Base-by-base conservation (phyloP, 1,140 invertebrate genomes). In the Neocloeon triangulifer region DNA sequence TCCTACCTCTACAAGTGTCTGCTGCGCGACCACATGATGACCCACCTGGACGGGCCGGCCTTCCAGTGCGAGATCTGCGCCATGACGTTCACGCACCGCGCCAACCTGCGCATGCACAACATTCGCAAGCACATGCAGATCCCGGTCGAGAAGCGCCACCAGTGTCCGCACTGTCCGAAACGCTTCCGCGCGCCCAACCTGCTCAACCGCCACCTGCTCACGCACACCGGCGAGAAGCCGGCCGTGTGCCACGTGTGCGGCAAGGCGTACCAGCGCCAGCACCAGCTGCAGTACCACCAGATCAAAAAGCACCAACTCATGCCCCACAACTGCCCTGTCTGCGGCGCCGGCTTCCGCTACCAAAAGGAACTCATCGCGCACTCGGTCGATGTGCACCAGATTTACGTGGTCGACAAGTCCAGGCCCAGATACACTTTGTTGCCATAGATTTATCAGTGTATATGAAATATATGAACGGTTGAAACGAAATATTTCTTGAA, bases 1-100 rank as follows among this genome's bases (percentile, higher is more conserved):
- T 52, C 53, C 2, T 70, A 68, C 43, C 64, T 62, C 32, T 64
- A 66, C 4, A 59, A 60, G 20, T 67, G 66, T 33, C 67, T 14
- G 10, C n/a, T 29, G n/a, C 27, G 19, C 14, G 19, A 16, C 8
- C 52, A 54, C 19, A 46, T 49, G 31, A 49, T 50, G 7, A 34
- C 38, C 5, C 38, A 40, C 30, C 37, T 36, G 13, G 23, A 19
- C 1, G 38, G 37, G 15, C 51, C 50, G 30, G 49, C 49, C 5
- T 56, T 44, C 33, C 39, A 56, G 14, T 64, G 61, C 39, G 53
- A 56, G 34, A 34, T 55, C 10, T 64, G 62, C 40, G 52, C 51
- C 2, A 59, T 59, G 39, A 48, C 51, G n/a, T 64, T 64, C 39
- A 62, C 57, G 19, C 53, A 57, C 35, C 49, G 48, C 1, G 52